Evolutionary conservation across 2,797 vertebrate genomes (phyloP).

Genomic region (Numenius phaeopus): DNA sequence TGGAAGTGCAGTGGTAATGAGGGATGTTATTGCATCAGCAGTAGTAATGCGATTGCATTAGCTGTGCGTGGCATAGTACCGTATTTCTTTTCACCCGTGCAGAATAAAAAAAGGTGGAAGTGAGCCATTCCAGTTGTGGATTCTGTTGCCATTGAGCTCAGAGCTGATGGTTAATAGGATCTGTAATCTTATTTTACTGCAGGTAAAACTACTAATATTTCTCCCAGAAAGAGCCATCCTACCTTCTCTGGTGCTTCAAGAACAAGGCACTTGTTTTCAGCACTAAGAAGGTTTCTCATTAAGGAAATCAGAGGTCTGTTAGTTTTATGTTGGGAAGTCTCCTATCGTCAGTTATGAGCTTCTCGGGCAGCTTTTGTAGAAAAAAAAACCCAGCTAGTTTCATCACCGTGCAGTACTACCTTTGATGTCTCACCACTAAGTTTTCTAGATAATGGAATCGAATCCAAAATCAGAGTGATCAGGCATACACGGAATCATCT

Average conservation of each 20-base stretch:
- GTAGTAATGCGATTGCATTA: background rate
- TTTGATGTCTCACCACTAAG: constrained; percentile 29
- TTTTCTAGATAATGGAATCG: background rate
- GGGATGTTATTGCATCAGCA: background rate
- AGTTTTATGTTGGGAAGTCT: background rate
- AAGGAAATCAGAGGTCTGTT: background rate
- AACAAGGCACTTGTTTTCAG: background rate
- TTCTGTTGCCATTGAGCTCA: background rate
- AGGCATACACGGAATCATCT: constrained; percentile 10
- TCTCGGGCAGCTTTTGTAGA: background rate
- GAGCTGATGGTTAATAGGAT: background rate
- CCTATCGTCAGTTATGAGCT: background rate
- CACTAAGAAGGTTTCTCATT: background rate
- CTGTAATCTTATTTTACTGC: background rate
- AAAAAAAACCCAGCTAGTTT: background rate
- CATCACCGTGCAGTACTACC: background rate
- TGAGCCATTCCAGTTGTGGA: background rate
- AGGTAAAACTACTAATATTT: background rate
- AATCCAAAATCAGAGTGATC: constrained; percentile 6
- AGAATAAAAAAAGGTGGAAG: background rate
- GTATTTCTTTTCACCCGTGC: background rate
- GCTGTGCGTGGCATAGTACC: background rate
- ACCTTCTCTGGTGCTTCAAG: background rate
- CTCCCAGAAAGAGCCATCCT: background rate
- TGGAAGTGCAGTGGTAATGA: background rate